phyloP scores from a whole-genome alignment of 2,888 invertebrate genomes.

The Eustalomyia histrio region DNA sequence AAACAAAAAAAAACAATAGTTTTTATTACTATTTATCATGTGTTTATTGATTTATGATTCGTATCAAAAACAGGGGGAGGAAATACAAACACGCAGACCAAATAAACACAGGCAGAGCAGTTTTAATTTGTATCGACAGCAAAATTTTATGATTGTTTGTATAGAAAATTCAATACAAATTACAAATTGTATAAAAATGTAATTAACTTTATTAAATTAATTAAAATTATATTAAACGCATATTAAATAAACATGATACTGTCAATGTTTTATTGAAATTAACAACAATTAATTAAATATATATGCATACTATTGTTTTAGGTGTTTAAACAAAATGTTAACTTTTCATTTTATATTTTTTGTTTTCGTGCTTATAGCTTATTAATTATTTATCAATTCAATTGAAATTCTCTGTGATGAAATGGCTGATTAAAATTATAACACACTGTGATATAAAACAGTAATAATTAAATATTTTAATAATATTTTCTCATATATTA shows the following conservation, averaged over 20 bases:
- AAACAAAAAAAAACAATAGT: slow-evolving; percentile 5
- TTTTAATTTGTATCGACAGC: neutral
- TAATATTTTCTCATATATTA: too few relatives aligned
- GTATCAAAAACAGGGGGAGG: neutral
- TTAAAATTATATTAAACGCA: neutral
- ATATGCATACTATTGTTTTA: neutral
- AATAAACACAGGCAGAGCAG: neutral
- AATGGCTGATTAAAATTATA: neutral
- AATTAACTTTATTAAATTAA: slow-evolving; percentile 4
- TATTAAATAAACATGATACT: neutral
- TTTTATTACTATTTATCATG: slow-evolving; percentile 19
- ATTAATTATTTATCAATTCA: neutral
- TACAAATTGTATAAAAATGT: neutral
- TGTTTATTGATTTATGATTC: slow-evolving; percentile 28
- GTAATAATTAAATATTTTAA: neutral
- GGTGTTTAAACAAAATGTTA: neutral
- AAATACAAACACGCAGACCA: neutral
- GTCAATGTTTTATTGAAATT: neutral
- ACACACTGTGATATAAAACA: neutral
- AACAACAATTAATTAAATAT: neutral
- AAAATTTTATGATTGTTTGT: neutral
- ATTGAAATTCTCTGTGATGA: neutral
- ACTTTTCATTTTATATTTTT: too few relatives aligned
- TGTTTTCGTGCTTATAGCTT: neutral
- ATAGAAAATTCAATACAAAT: neutral